Evolutionary conservation across 2,888 invertebrate species (phyloP).

Genomic region (Yponomeuta malinellus): DNA sequence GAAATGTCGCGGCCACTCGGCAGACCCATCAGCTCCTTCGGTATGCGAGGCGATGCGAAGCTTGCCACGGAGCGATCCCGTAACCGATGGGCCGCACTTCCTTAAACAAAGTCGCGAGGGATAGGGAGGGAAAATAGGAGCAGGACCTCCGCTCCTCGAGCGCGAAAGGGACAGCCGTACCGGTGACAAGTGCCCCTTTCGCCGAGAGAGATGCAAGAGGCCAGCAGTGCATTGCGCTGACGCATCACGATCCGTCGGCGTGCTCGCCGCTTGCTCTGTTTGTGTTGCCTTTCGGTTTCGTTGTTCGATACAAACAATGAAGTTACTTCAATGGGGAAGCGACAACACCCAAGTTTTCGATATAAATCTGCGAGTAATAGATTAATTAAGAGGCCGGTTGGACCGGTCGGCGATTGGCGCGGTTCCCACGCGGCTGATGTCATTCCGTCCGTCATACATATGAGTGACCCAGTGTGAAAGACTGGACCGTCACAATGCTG

Average conservation of each 20-base stretch:
- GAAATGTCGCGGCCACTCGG: conserved; percentile 68
- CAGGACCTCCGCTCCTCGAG: conserved; percentile 17
- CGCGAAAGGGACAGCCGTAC: conserved; percentile 35
- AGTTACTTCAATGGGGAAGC: conserved; percentile 13
- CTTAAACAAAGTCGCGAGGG: conserved; percentile 46
- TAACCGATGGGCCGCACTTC: conserved; percentile 54
- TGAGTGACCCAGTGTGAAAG: conserved; percentile 53
- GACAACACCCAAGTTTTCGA: conserved; percentile 1
- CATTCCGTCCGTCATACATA: conserved; percentile 36
- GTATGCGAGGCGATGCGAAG: conserved; percentile 62
- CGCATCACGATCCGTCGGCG: conserved; percentile 61
- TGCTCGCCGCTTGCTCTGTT: conserved; percentile 44
- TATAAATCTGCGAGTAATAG: conserved; percentile 15
- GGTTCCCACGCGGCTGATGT: conserved; percentile 72
- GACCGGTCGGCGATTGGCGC: conserved; percentile 50
- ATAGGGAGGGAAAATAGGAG: conserved; percentile 26
- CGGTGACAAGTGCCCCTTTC: conserved; percentile 44
- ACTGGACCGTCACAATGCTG: conserved; percentile 36
- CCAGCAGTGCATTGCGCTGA: conserved; percentile 56
- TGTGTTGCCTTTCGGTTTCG: conserved; percentile 62
- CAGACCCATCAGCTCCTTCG: conserved; percentile 37
- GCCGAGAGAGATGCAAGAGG: conserved; percentile 46
- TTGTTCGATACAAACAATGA: conserved; percentile 39
- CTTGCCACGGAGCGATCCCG: conserved; percentile 45
- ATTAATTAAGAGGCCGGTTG: conserved; percentile 51